Base-by-base conservation (phyloP, 2,113 vertebrate genomes). In the Cyanistes caeruleus region DNA sequence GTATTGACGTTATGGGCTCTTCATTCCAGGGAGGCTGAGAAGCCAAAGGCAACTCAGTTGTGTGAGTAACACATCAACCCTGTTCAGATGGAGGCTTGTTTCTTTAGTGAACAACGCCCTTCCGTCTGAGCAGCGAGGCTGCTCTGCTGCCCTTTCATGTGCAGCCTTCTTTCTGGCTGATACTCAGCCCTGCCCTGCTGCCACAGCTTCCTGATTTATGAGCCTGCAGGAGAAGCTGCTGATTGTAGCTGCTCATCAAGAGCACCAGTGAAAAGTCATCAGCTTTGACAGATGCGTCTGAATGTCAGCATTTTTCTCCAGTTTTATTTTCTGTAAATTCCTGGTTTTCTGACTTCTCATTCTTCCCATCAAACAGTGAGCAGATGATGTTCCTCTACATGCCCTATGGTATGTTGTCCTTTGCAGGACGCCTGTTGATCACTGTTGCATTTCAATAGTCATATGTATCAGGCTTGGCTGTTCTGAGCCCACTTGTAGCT, bases 391-490 rank as follows among this genome's bases (percentile, higher is more conserved):
- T 82, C 39, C 43, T 28, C 14, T 80, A 5, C 70, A 16, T 13
- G 23, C 4, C 17, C 7, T 39, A 21, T 46, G 63, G 27, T 37
- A 5, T 2, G 7, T 1, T 0, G 0, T 51, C 79, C 74, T 69
- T 91, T 74, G 56, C 68, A 82, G 65, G 30, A n/a, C 1, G 58
- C 25, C n/a, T 75, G 48, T 44, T 67, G 44, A 48, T 75, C 56
- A 16, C 27, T 65, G 31, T 22, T 84, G 52, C 35, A 56, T 43
- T 92, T 93, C 31, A 63, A 51, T 24, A 63, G 76, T 64, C 24
- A 7, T 7, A 4, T 48, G 1, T 72, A 24, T 58, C 28, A 15
- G 69, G 25, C 51, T 77, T 73, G 88, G 25, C 83, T 89, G 23
- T 84, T 52, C 35, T 74, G 35, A 80, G 22, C 18, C 52, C 19